These are phyloP conservation scores for Amblyteles armatorius DNA, from an alignment of 2,888 invertebrate genomes.

Conservation along the genomic window DNA sequence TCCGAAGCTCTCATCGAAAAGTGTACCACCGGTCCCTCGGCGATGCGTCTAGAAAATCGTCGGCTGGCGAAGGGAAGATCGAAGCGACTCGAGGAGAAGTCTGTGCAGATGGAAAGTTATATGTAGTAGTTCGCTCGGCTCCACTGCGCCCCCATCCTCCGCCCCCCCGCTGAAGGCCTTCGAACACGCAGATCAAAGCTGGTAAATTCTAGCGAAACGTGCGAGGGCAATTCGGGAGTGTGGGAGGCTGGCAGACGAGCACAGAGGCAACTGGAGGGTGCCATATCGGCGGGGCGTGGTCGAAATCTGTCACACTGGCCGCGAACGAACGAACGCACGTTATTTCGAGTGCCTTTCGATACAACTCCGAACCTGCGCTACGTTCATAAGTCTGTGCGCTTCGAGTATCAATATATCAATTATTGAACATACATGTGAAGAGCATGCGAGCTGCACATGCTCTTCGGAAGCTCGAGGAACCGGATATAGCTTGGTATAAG, in stretches of 20 bases:
- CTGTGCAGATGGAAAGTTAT: constrained; percentile 11
- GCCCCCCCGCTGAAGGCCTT: constrained; percentile 68
- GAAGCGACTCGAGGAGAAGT: constrained; percentile 40
- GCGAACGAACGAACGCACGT: constrained; percentile 77
- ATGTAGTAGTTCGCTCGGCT: constrained; percentile 38
- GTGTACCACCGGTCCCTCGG: constrained; percentile 40
- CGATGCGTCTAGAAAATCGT: constrained; percentile 63
- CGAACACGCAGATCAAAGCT: constrained; percentile 77
- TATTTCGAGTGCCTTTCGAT: constrained; percentile 46
- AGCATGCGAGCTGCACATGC: not conserved
- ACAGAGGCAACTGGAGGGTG: constrained; percentile 73
- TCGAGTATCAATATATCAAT: constrained; percentile 4
- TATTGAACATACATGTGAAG: not conserved
- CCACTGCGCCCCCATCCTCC: constrained; percentile 40
- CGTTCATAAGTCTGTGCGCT: not conserved
- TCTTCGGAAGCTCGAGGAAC: not conserved
- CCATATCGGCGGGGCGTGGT: constrained; percentile 84
- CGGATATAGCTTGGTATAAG: too few relatives aligned
- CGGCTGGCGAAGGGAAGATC: constrained; percentile 52
- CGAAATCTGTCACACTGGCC: constrained; percentile 84
- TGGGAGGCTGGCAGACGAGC: constrained; percentile 61
- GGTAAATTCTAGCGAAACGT: constrained; percentile 75
- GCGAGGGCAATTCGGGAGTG: constrained; percentile 64
- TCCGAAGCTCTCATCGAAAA: constrained; percentile 60
- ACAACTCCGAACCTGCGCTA: constrained; percentile 3